Base-by-base conservation (phyloP, 2,113 vertebrate genomes). In the Lagenorhynchus albirostris region DNA sequence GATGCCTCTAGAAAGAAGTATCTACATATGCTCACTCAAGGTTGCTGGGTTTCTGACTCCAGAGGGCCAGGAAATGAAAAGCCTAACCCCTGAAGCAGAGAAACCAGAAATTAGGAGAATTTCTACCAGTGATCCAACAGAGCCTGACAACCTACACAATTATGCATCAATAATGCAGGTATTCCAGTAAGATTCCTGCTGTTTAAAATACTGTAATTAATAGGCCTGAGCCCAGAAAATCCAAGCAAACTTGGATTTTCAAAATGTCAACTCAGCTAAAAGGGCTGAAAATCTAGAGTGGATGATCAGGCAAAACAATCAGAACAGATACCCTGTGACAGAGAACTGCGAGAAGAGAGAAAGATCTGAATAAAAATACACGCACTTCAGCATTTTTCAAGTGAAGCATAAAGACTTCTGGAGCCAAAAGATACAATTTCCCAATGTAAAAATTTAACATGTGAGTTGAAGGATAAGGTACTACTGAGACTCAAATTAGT, bases 301-400 rank as follows among this genome's bases (percentile, higher is more conserved):
- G 58, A 60, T 41, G 18, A 80, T 44, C 33, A 81, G 26, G 44
- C 80, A 70, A 89, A 95, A 70, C 33, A 41, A 87, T 60, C 63
- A 89, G 70, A 83, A 84, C 4, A 89, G 31, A 33, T 96, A 87
- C 15, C 0, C 11, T 47, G 4, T 63, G 13, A 70, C 15, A 70
- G 0, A 92, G 33, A 96, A 96, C 47, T 81, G 6, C 26, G 41
- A 67, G 8, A 76, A 2, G 38, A 96, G 71, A 81, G 62, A 53
- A 92, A 71, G 38, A 88, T 18, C 10, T 62, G 71, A 96, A 90
- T 92, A 84, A 94, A 96, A 81, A 96, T 23, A 65, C 2, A 70
- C 6, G 5, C 33, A 76, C 29, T 38, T 91, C 63, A 95, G 50
- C 80, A 79, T 38, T 94, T 95, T 80, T 97, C 26, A 95, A 58